Conservation (phyloP, 2,113 vertebrate genomes). For the Puffinus mauretanicus region DNA sequence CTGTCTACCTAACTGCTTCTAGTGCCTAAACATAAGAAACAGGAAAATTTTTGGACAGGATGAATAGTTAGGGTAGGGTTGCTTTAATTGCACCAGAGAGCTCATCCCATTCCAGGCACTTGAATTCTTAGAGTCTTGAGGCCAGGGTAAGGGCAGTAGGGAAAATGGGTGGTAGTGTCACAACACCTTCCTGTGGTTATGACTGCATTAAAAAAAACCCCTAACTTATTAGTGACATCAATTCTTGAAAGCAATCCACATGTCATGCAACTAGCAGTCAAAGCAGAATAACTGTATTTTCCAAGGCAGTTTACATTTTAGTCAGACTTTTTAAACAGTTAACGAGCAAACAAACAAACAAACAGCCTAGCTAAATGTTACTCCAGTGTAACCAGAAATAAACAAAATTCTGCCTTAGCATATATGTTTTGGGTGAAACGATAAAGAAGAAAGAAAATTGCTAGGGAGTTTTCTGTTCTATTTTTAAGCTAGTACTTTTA, state of each 20-base stretch:
- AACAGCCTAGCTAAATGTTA: not conserved
- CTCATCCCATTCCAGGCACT: not conserved
- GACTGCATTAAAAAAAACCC: accelerated
- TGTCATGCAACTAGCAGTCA: not conserved
- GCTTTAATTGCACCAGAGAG: not conserved
- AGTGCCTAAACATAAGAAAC: not conserved
- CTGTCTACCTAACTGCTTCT: not conserved
- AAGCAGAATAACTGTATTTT: not conserved
- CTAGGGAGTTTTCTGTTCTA: not conserved
- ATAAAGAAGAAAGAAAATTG: not conserved
- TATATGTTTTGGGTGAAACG: accelerated
- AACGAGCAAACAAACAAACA: not conserved
- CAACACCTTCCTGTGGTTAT: not conserved
- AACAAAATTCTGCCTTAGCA: not conserved
- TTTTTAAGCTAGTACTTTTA: not conserved
- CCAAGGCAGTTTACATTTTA: not conserved
- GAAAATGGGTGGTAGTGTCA: not conserved
- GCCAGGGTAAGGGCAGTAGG: not conserved
- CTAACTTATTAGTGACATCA: not conserved
- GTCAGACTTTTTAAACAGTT: not conserved
- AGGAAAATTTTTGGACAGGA: not conserved
- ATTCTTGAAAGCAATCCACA: not conserved
- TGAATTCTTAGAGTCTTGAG: not conserved
- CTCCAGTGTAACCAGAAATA: not conserved
- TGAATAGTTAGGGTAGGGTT: not conserved